A percentile compares a stretch with the other conserved stretches of the same genome.
phyloP scores from a whole-genome alignment of 2,888 invertebrate species.

The Conistra vaccinii region DNA sequence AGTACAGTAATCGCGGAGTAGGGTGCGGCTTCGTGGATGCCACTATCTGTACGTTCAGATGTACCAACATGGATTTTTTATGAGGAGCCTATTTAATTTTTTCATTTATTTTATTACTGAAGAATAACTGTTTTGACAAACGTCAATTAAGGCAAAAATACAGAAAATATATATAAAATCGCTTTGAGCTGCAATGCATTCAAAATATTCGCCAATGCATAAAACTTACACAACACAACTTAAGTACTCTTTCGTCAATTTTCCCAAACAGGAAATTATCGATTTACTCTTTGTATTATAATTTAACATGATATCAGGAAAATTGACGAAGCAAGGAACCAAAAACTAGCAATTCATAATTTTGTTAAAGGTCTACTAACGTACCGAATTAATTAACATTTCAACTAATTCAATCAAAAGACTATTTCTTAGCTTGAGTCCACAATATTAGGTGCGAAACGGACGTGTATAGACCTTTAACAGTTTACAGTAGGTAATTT shows the following conservation, averaged over 20 bases:
- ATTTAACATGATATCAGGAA: background rate
- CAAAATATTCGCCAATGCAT: constrained; percentile 43
- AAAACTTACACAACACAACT: background rate
- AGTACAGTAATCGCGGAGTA: too few species aligned
- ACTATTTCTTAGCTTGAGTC: background rate
- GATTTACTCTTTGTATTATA: background rate
- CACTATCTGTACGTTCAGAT: background rate
- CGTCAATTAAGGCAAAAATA: background rate
- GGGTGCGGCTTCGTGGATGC: too few species aligned
- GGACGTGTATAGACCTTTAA: constrained; percentile 2
- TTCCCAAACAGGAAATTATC: background rate
- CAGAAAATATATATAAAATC: constrained; percentile 16
- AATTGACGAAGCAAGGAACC: constrained; percentile 13
- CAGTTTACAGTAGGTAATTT: constrained; percentile 3
- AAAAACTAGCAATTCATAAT: background rate
- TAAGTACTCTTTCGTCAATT: background rate
- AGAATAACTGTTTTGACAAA: background rate
- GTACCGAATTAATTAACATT: background rate
- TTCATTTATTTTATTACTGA: too few species aligned
- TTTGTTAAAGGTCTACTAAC: constrained; percentile 16
- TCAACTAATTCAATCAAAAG: background rate
- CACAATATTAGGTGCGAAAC: background rate
- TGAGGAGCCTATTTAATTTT: background rate
- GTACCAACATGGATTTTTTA: background rate
- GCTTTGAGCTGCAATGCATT: constrained; percentile 49